Base-by-base conservation (phyloP, 64 coral and sea anemone species). In the Catalaphyllia jardinei region DNA sequence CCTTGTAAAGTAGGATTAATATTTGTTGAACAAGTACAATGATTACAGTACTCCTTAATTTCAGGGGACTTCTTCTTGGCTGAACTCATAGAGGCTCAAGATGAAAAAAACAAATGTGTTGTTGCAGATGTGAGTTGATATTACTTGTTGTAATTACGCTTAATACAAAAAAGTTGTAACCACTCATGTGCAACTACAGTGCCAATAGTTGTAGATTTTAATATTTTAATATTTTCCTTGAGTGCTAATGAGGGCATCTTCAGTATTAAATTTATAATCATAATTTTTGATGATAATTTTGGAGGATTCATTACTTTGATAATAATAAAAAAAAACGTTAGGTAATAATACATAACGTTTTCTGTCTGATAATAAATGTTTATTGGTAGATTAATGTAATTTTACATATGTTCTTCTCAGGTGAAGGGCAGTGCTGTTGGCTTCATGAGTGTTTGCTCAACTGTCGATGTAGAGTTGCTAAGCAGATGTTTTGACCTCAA, bases 61-160 rank as follows among this genome's bases (percentile, higher is more conserved):
- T 76, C 88, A 97, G 95, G 97, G 63, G 91, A 93, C 85, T 99
- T 95, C 49, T 99, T 99, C 73, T 87, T 99, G 30, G 88, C 91
- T 65, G 97, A 99, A 22, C 89, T 99, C 31, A 99, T 99, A 71
- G 97, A 99, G 62, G 91, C 97, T 29, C 93, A 99, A 74, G 97
- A 99, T 88, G 93, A 93, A 19, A 75, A 87, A n/a, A 95, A 99
- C 30, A 95, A 95, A 52, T 99, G 93, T 80, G 71, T 99, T 28
- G 97, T 99, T 8, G 97, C 94, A 20, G 97, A 99, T 89, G 97
- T 99, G 69, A 99, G 97, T 92, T 62, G 51, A 17, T 19, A 46
- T 46, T 8, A 46, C 42, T 46, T 46, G 42, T 46, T 3, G 42
- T 46, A 46, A 6, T 46, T 5, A 46, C 42, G 3, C 7, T 4